Base-by-base conservation (phyloP, 2,113 vertebrate genomes). In the Pterophyllum scalare region DNA sequence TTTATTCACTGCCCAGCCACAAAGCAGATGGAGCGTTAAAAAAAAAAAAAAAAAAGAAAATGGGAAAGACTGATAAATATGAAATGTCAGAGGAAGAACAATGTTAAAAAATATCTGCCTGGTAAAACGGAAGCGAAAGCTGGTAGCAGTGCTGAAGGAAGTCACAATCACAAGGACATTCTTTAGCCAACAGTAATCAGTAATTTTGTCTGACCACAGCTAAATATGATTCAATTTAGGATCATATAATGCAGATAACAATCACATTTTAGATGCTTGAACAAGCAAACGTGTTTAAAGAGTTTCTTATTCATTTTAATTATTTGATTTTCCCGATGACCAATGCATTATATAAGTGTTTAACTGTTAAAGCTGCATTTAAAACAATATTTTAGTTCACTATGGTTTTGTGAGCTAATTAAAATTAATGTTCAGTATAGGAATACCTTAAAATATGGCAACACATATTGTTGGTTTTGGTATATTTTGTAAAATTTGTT, bases 21-120 rank as follows among this genome's bases (percentile, higher is more conserved):
- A 22, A 70, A 35, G 35, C 17, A 28, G 62, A 72, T 59, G 56
- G 26, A 59, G 56, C 24, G 58, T 26, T n/a, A n/a, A n/a, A n/a
- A n/a, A n/a, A n/a, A n/a, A 61, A 46, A 13, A 56, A 35, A 65
- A 28, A 8, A 67, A 11, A 1, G 52, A 59, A 49, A 75, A 59
- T n/a, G 64, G 33, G 28, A 81, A 81, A 49, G 65, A 72, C 9
- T 31, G 65, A 70, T 49, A 74, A 81, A 81, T 72, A 72, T 81
- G 57, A 58, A 72, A 58, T 57, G 59, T 82, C 46, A 64, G 57
- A 28, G 28, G n/a, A 75, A 61, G 5, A 20, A 82, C 19, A 75
- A 75, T 7, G 54, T 38, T 8, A 33, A 6, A 72, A 49, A 72
- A 35, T 59, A 75, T 75, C 20, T 56, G 38, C 15, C 38, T 60